These are phyloP conservation scores for Scaptomyza reducta DNA, from an alignment of 2,888 invertebrate species.

Conservation along the genomic window DNA sequence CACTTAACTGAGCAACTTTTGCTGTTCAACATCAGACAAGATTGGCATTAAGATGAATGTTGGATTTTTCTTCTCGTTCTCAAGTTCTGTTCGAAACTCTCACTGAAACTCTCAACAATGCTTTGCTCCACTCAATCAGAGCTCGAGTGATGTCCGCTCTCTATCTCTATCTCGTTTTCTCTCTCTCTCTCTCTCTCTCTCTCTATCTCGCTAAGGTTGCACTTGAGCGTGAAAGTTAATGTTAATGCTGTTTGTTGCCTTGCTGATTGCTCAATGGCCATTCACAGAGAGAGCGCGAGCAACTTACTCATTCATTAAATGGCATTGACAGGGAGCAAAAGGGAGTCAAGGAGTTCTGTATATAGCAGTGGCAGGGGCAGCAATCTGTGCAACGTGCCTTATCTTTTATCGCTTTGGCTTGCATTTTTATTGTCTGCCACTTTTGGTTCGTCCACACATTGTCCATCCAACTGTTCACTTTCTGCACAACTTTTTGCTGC, in stretches of 20 bases:
- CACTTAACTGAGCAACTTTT: conserved; percentile 12
- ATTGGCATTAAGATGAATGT: conserved; percentile 14
- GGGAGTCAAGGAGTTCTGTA: neutral
- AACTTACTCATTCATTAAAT: conserved; percentile 64
- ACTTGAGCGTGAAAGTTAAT: conserved; percentile 54
- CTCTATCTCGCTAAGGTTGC: conserved; percentile 15
- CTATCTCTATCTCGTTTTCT: conserved; percentile 3
- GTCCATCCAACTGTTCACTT: conserved; percentile 39
- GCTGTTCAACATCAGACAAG: conserved; percentile 2
- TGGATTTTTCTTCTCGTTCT: conserved; percentile 3
- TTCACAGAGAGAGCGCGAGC: conserved; percentile 21
- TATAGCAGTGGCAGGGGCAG: neutral
- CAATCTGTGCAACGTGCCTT: conserved; percentile 73
- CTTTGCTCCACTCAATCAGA: conserved; percentile 68
- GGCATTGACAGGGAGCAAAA: conserved; percentile 39
- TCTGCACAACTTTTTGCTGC: conserved; percentile 22
- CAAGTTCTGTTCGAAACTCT: conserved; percentile 10
- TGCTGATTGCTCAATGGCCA: conserved; percentile 70
- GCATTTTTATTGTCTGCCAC: conserved; percentile 74
- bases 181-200: conserved; percentile 3
- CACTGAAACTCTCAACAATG: conserved; percentile 37
- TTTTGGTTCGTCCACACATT: conserved; percentile 60
- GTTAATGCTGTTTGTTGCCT: conserved; percentile 53
- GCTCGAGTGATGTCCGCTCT: conserved; percentile 32
- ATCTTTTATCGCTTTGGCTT: conserved; percentile 72